Conservation (phyloP, 2,113 vertebrate genomes). For the Oryzias woworae region DNA sequence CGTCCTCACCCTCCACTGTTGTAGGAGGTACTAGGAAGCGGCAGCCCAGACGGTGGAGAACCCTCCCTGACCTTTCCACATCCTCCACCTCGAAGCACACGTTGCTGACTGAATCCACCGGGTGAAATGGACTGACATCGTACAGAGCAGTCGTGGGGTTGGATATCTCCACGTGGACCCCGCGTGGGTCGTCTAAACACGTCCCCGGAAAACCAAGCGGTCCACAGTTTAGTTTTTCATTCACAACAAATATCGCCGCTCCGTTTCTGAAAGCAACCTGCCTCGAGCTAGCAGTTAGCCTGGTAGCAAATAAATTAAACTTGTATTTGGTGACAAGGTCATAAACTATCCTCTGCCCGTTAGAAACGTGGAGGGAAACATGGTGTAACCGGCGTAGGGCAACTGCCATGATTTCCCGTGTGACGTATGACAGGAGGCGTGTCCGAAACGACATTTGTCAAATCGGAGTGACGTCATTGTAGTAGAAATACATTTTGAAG, state of each 20-base stretch:
- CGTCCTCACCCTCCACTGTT: conserved; percentile 68
- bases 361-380: conserved; percentile 83
- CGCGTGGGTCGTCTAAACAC: neutral
- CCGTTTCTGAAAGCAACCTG: conserved; percentile 85
- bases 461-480: too few relatives aligned
- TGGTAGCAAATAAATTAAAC: conserved; percentile 81
- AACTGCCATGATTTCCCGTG: conserved; percentile 79
- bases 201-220: conserved; percentile 6
- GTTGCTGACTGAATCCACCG: conserved; percentile 86
- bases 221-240: conserved; percentile 63
- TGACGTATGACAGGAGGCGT: conserved; percentile 51
- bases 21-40: conserved; percentile 81
- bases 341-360: conserved; percentile 72
- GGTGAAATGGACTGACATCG: conserved; percentile 62
- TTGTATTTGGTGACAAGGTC: conserved; percentile 81
- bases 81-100: conserved; percentile 90
- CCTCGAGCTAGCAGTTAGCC: conserved; percentile 66
- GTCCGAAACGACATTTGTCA: neutral
- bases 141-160: conserved; percentile 63
- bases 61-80: conserved; percentile 67
- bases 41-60: conserved; percentile 78
- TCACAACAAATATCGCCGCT: conserved; percentile 83
- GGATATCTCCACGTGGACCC: neutral
- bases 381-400: conserved; percentile 82
- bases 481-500: too few relatives aligned